Conservation (phyloP, 1,140 invertebrate genomes). For the Drosophila sechellia region DNA sequence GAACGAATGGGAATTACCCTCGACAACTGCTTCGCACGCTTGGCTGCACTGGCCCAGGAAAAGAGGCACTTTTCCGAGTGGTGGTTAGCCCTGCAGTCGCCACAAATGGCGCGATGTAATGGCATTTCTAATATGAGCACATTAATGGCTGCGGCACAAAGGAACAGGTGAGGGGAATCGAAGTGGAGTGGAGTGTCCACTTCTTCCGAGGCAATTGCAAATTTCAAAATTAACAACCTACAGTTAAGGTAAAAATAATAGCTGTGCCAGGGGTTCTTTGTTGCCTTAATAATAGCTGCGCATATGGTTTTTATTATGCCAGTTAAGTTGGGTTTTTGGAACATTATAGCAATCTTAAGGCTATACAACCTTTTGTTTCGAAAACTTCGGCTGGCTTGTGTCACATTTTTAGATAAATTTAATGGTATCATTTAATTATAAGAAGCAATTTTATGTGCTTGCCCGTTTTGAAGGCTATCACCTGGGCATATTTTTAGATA, state of each 20-base stretch:
- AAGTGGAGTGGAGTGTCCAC: background rate
- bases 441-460: background rate
- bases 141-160: conserved; percentile 54
- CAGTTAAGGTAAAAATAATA: conserved; percentile 13
- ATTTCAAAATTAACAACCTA: conserved; percentile 73
- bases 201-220: conserved; percentile 28
- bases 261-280: background rate
- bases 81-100: conserved; percentile 71
- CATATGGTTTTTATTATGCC: background rate
- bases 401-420: background rate
- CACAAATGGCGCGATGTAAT: conserved; percentile 80
- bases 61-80: conserved; percentile 29
- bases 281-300: background rate
- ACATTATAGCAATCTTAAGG: background rate
- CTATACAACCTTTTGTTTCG: background rate
- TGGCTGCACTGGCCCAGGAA: conserved; percentile 50
- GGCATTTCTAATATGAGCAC: conserved; percentile 78
- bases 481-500: background rate
- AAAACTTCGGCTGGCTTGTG: background rate
- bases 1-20: conserved; percentile 44
- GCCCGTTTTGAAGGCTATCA: background rate
- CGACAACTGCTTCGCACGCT: conserved; percentile 54
- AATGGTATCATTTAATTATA: background rate
- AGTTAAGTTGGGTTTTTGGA: background rate
- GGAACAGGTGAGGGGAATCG: conserved; percentile 45